phyloP scores from a whole-genome alignment of 2,797 vertebrate genomes.

The Streptopelia turtur region DNA sequence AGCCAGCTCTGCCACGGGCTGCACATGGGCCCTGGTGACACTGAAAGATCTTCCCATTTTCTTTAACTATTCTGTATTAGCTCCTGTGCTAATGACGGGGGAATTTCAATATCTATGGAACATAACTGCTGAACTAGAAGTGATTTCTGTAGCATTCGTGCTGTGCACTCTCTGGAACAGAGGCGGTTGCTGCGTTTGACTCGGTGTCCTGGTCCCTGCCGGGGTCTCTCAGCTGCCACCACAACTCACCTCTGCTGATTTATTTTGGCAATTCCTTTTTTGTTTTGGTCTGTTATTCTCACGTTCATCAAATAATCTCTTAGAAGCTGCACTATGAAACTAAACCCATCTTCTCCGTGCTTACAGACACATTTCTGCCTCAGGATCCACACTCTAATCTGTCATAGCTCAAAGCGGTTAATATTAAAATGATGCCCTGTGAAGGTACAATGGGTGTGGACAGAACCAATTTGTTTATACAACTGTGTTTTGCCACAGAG shows the following conservation, averaged over 20 bases:
- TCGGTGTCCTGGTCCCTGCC: accelerated
- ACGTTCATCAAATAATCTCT: neutral
- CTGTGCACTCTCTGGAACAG: accelerated
- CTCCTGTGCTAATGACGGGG: neutral
- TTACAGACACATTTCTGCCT: neutral
- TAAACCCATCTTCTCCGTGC: neutral
- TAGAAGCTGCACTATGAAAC: neutral
- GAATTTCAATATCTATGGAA: neutral
- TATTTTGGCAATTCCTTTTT: neutral
- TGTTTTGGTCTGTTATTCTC: neutral
- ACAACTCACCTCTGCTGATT: neutral
- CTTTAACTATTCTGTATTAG: neutral
- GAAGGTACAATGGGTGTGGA: slow-evolving; percentile 63
- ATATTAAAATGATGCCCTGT: slow-evolving; percentile 28
- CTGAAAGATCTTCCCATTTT: neutral
- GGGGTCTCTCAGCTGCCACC: neutral
- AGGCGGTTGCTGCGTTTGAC: neutral
- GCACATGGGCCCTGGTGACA: neutral
- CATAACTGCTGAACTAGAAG: neutral
- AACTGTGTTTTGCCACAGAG: slow-evolving; percentile 50
- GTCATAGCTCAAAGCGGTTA: neutral
- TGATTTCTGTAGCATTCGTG: neutral
- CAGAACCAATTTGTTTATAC: slow-evolving; percentile 64
- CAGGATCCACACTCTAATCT: neutral
- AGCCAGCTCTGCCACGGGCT: neutral